These are phyloP conservation scores for Cynodonichthys magdalenae DNA, from an alignment of 2,797 vertebrate genomes.

Conservation along the genomic window DNA sequence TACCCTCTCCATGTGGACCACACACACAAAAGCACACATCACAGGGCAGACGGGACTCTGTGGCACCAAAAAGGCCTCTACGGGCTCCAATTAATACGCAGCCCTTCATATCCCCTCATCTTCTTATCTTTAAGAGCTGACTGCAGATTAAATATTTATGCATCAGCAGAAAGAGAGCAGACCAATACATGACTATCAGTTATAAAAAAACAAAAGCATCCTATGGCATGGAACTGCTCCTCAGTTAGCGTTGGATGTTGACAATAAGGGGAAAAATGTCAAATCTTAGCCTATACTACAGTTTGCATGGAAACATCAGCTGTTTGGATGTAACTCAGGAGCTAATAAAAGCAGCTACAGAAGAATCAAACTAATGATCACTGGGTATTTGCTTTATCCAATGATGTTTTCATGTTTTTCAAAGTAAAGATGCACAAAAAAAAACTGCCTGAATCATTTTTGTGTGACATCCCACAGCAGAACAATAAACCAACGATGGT, in stretches of 20 bases:
- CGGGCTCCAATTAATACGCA: slow-evolving; percentile 77
- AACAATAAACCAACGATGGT: neutral
- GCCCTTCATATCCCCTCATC: slow-evolving; percentile 74
- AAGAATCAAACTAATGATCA: slow-evolving; percentile 42
- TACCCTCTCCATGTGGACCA: slow-evolving; percentile 17
- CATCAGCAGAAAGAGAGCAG: slow-evolving; percentile 59
- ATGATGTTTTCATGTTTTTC: no score
- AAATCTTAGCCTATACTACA: slow-evolving; percentile 42
- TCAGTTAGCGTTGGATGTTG: slow-evolving; percentile 34
- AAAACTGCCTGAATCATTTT: slow-evolving; percentile 26
- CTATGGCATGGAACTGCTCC: slow-evolving; percentile 50
- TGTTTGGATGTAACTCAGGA: slow-evolving; percentile 45
- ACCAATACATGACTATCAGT: slow-evolving; percentile 74
- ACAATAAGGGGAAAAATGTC: slow-evolving; percentile 52
- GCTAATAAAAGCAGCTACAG: slow-evolving; percentile 15
- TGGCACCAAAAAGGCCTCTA: slow-evolving; percentile 73
- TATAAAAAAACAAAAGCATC: slow-evolving; percentile 63
- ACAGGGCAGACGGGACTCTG: slow-evolving; percentile 68
- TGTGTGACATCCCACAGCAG: neutral
- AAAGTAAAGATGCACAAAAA: slow-evolving; percentile 8
- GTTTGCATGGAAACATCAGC: slow-evolving; percentile 29
- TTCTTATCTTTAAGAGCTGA: slow-evolving; percentile 78
- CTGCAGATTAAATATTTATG: slow-evolving; percentile 84
- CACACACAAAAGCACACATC: slow-evolving; percentile 34
- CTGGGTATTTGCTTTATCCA: neutral